Conservation (phyloP, 2,888 invertebrate genomes). For the Acleris holmiana region DNA sequence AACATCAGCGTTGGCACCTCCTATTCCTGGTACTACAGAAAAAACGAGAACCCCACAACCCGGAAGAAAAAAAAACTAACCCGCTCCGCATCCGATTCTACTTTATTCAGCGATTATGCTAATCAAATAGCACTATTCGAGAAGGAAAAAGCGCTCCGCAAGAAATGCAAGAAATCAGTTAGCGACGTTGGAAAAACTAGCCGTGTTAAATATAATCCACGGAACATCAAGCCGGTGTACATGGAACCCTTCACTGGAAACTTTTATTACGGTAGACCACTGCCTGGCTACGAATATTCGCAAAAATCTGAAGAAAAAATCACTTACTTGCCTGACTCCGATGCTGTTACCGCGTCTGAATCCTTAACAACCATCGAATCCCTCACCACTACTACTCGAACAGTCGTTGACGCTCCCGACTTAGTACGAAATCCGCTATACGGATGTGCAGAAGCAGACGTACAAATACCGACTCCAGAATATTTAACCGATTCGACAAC, state of each 20-base stretch:
- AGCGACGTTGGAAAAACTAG: constrained; percentile 71
- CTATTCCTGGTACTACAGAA: constrained; percentile 81
- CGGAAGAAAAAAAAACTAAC: constrained; percentile 65
- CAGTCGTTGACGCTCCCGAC: constrained; percentile 70
- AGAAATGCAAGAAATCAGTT: constrained; percentile 71
- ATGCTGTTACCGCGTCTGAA: constrained; percentile 71
- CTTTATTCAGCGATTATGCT: constrained; percentile 80
- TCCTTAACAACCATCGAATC: constrained; percentile 65
- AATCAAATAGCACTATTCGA: constrained; percentile 80
- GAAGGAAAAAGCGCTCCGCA: constrained; percentile 60
- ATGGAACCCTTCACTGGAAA: constrained; percentile 78
- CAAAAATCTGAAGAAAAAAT: constrained; percentile 74
- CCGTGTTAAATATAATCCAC: constrained; percentile 67
- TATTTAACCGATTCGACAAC: constrained; percentile 58
- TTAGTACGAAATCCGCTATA: constrained; percentile 74
- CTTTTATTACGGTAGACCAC: constrained; percentile 76
- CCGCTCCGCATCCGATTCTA: constrained; percentile 77
- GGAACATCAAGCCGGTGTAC: constrained; percentile 69
- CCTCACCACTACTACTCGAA: constrained; percentile 61
- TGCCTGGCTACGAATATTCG: constrained; percentile 69
- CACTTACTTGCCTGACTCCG: constrained; percentile 75
- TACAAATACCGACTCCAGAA: constrained; percentile 61
- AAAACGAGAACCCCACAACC: constrained; percentile 66
- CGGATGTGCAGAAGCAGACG: constrained; percentile 66
- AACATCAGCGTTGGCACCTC: constrained; percentile 78